These are phyloP conservation scores for Drosophila tropicalis DNA, from an alignment of 1,140 invertebrate species.

Conservation along the genomic window DNA sequence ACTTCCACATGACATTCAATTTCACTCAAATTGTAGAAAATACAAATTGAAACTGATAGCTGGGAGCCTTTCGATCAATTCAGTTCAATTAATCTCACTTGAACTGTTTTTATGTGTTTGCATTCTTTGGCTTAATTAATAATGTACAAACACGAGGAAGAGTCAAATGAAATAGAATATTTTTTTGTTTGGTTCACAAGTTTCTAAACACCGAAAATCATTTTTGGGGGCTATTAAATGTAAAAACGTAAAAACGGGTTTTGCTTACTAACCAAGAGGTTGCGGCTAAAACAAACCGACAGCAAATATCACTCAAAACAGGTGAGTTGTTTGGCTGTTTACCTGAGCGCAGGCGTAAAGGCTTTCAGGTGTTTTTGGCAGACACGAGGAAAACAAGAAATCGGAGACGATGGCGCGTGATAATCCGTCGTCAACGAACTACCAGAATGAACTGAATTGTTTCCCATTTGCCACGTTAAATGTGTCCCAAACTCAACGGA, in stretches of 20 bases:
- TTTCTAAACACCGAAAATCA: not conserved
- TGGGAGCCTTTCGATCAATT: not conserved
- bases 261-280: not conserved
- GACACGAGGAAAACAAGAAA: slow-evolving; percentile 9
- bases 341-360: slow-evolving; percentile 27
- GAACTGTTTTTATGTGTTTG: not conserved
- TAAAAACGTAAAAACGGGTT: not conserved
- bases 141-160: not conserved
- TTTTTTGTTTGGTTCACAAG: not conserved
- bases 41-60: not conserved
- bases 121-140: not conserved
- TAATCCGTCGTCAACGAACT: slow-evolving; percentile 21
- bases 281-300: not conserved
- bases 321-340: slow-evolving; percentile 14
- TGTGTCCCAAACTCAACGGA: slow-evolving; percentile 20
- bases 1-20: not conserved
- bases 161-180: not conserved
- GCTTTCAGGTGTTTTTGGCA: not conserved
- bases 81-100: slow-evolving; percentile 11
- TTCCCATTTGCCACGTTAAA: slow-evolving; percentile 19
- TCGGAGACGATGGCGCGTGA: slow-evolving; percentile 27
- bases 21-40: not conserved
- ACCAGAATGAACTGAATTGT: slow-evolving; percentile 17
- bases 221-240: no score
- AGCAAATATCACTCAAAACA: slow-evolving; percentile 25